phyloP scores from a whole-genome alignment of 2,888 invertebrate species.

The Rhamnusium bicolor region DNA sequence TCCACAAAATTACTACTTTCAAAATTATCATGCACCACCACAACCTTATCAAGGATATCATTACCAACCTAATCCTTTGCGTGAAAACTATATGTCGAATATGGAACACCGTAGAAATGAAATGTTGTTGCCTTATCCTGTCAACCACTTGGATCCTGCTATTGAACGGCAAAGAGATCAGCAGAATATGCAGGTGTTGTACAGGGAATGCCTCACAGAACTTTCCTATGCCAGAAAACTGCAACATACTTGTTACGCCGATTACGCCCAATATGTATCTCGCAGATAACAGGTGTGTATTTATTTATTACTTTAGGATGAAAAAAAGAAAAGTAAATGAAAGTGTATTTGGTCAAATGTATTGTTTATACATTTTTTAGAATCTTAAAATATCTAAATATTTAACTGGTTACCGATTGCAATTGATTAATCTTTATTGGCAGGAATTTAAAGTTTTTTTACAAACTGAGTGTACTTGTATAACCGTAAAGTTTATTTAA shows the following conservation, averaged over 20 bases:
- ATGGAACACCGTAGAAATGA: neutral
- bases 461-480: too few species aligned
- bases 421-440: too few species aligned
- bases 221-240: neutral
- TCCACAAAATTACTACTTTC: neutral
- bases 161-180: neutral
- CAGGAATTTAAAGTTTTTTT: too few species aligned
- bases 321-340: too few species aligned
- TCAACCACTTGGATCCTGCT: neutral
- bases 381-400: too few species aligned
- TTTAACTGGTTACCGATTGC: too few species aligned
- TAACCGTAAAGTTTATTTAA: too few species aligned
- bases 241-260: neutral
- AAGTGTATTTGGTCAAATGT: too few species aligned
- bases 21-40: neutral
- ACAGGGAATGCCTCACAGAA: neutral
- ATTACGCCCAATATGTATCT: neutral
- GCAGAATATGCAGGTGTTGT: neutral
- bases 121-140: neutral
- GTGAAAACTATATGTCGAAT: neutral
- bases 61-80: neutral
- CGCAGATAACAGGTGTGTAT: conserved; percentile 18
- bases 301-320: too few species aligned
- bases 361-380: too few species aligned
- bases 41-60: neutral